Evolutionary conservation across 1,140 invertebrate species (phyloP).

Genomic region (Alviniconcha marisindica): DNA sequence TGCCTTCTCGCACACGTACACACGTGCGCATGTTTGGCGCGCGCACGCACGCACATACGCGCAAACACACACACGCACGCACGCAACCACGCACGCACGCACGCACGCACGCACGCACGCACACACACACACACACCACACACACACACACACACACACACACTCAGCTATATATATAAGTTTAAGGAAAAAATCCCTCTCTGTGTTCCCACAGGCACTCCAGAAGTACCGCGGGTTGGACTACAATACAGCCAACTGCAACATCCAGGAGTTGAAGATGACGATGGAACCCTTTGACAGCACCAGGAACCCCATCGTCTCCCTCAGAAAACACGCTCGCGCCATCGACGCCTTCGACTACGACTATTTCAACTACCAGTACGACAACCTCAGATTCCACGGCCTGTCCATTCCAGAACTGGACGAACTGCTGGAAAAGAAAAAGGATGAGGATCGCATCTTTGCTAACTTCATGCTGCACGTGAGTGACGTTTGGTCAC

Average conservation of each 20-base stretch:
- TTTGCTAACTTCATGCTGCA: constrained; percentile 44
- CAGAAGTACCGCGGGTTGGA: constrained; percentile 47
- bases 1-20: too few relatives aligned
- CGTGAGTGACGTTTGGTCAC: not conserved
- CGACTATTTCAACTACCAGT: constrained; percentile 44
- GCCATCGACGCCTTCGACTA: constrained; percentile 50
- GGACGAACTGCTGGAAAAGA: constrained; percentile 31
- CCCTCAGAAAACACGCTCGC: constrained; percentile 26
- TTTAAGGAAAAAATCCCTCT: too few relatives aligned
- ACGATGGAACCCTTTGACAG: constrained; percentile 49
- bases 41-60: too few relatives aligned
- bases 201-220: constrained; percentile 5
- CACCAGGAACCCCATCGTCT: constrained; percentile 20
- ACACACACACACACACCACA: too few relatives aligned
- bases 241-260: constrained; percentile 52
- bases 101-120: too few relatives aligned
- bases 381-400: constrained; percentile 50
- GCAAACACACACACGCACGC: too few relatives aligned
- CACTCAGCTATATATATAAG: too few relatives aligned
- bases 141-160: too few relatives aligned
- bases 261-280: constrained; percentile 40
- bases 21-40: too few relatives aligned
- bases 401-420: constrained; percentile 48
- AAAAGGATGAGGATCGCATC: constrained; percentile 41
- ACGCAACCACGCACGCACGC: too few relatives aligned